A percentile compares a stretch with the other conserved stretches of the same genome.
Evolutionary conservation across 2,888 invertebrate genomes (phyloP).

Genomic region (Synergus japonicus): DNA sequence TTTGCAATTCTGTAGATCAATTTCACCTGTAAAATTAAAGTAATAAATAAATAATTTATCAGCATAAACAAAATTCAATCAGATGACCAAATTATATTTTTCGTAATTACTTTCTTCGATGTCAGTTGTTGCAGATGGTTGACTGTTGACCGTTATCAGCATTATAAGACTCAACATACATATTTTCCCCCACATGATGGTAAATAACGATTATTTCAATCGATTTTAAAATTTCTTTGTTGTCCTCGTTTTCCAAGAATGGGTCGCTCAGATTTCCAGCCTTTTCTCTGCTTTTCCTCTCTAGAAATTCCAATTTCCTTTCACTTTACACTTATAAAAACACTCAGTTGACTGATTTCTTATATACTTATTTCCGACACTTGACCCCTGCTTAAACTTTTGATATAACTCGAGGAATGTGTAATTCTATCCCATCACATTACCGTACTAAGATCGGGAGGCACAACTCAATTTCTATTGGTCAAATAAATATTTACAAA

Average conservation of each 20-base stretch:
- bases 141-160: not conserved
- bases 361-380: not conserved
- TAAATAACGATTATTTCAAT: not conserved
- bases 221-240: not conserved
- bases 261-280: not conserved
- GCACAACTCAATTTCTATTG: not conserved
- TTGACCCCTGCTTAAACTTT: constrained; percentile 2
- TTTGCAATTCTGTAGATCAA: constrained; percentile 30
- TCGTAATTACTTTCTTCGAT: not conserved
- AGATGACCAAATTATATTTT: not conserved
- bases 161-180: not conserved
- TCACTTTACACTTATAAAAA: not conserved
- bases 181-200: not conserved
- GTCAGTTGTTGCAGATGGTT: not conserved
- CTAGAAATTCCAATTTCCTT: not conserved
- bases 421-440: not conserved
- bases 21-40: constrained; percentile 27
- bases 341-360: constrained; percentile 1
- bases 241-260: not conserved
- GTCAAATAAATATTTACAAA: not conserved
- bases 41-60: not conserved
- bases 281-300: not conserved
- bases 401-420: not conserved
- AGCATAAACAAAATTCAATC: not conserved
- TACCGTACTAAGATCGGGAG: constrained; percentile 1